These are phyloP conservation scores for Embiotoca jacksoni DNA, from an alignment of 2,113 vertebrate genomes.

Conservation along the genomic window DNA sequence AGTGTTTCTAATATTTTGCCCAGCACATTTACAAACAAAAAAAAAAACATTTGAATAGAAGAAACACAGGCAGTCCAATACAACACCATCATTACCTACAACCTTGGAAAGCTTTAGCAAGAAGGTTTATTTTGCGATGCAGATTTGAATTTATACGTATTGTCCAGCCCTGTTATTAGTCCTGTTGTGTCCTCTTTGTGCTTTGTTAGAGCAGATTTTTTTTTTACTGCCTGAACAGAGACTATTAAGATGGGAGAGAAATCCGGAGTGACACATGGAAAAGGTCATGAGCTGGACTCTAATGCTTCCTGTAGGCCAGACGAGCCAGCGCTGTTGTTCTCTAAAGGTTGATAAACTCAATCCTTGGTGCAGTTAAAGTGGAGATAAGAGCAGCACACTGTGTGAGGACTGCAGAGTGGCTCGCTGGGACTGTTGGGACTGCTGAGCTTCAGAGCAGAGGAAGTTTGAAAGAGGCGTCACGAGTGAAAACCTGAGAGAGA, in stretches of 20 bases:
- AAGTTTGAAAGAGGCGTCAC: conserved; percentile 47
- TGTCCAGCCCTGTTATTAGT: no score
- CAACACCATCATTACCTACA: no score
- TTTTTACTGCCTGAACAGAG: background rate
- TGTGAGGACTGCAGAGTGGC: conserved; percentile 14
- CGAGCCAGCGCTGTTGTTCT: conserved; percentile 10
- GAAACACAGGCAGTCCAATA: no score
- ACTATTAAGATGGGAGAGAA: conserved; percentile 1
- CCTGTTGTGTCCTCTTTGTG: background rate
- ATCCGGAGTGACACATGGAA: conserved; percentile 38
- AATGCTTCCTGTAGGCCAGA: conserved; percentile 18
- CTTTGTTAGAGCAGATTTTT: background rate
- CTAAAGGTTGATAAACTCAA: conserved; percentile 40
- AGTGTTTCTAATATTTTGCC: no score
- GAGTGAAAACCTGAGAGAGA: conserved; percentile 59
- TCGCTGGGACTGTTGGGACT: conserved; percentile 32
- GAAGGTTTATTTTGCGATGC: no score
- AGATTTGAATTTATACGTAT: no score
- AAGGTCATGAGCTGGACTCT: conserved; percentile 38
- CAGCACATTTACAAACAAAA: no score
- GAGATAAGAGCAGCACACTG: conserved; percentile 38
- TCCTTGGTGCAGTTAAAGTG: conserved; percentile 17
- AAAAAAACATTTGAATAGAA: no score
- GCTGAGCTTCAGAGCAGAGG: conserved; percentile 31
- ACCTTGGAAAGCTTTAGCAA: no score